phyloP scores from a whole-genome alignment of 2,797 vertebrate genomes.

The Pipistrellus kuhlii region DNA sequence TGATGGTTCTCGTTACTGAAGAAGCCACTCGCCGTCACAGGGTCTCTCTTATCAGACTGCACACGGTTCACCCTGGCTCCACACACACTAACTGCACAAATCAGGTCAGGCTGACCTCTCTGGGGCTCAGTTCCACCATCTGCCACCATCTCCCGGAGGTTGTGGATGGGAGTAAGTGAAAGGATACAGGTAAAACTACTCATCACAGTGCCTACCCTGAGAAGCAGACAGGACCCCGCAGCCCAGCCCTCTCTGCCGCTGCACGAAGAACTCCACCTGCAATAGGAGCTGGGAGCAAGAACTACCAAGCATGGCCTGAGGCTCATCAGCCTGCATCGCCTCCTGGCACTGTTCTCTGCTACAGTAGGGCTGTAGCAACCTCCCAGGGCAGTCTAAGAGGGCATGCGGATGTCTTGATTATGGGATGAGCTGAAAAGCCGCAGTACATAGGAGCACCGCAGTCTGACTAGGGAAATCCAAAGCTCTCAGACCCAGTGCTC shows the following conservation, averaged over 20 bases:
- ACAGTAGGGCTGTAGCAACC: background rate
- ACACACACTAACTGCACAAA: background rate
- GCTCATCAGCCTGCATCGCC: background rate
- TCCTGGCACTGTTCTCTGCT: background rate
- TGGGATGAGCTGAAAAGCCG: background rate
- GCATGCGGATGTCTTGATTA: background rate
- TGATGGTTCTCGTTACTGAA: background rate
- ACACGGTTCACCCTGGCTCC: background rate
- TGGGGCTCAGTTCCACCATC: background rate
- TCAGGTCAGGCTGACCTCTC: background rate
- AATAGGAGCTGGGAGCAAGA: background rate
- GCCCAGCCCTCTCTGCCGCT: rapidly evolving
- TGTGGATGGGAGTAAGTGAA: background rate
- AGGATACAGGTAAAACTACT: rapidly evolving
- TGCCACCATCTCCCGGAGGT: background rate
- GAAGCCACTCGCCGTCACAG: rapidly evolving
- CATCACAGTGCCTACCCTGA: rapidly evolving
- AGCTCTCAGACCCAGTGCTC: background rate
- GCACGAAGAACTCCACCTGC: rapidly evolving
- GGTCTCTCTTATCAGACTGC: rapidly evolving
- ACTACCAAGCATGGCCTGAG: rapidly evolving
- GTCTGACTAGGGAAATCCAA: background rate
- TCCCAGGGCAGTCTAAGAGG: too few relatives aligned
- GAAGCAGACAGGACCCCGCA: rapidly evolving
- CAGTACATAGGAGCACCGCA: background rate